Conservation (phyloP, 1,140 invertebrate species). For the Solenopsis fugax region DNA sequence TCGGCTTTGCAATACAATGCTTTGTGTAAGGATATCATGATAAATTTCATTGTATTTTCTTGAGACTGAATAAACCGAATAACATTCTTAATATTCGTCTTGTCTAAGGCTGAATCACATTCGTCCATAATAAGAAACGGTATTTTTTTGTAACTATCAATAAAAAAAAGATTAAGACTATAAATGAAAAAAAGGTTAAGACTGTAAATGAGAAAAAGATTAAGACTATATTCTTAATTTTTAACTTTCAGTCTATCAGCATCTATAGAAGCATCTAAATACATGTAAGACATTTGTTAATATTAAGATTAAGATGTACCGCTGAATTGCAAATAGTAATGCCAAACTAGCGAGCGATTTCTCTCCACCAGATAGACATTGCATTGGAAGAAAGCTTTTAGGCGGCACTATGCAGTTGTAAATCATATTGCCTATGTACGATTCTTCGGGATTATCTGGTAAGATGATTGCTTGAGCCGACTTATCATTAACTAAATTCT, state of each 20-base stretch:
- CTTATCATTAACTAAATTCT: slow-evolving; percentile 87
- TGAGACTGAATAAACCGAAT: slow-evolving; percentile 92
- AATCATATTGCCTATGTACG: slow-evolving; percentile 98
- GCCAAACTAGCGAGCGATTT: slow-evolving; percentile 99
- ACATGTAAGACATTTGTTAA: slow-evolving; percentile 11
- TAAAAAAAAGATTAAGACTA: slow-evolving; percentile 26
- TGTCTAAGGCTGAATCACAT: slow-evolving; percentile 99
- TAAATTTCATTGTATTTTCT: slow-evolving; percentile 93
- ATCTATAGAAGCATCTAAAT: neutral
- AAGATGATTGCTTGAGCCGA: slow-evolving; percentile 98
- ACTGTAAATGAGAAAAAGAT: slow-evolving; percentile 86
- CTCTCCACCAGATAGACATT: slow-evolving; percentile 98
- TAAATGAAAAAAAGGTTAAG: no score
- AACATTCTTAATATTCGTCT: slow-evolving; percentile 99
- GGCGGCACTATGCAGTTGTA: slow-evolving; percentile 99
- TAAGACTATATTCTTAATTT: neutral
- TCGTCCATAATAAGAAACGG: slow-evolving; percentile 99
- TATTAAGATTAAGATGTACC: slow-evolving; percentile 84
- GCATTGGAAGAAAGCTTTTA: slow-evolving; percentile 98
- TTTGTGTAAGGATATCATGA: slow-evolving; percentile 99
- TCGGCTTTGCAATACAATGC: slow-evolving; percentile 98
- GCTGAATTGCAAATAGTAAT: slow-evolving; percentile 98
- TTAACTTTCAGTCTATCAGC: neutral
- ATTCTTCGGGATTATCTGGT: slow-evolving; percentile 99
- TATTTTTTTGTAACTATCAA: slow-evolving; percentile 95